phyloP scores from a whole-genome alignment of 2,888 invertebrate species.

The Prosopocoilus inquinatus region DNA sequence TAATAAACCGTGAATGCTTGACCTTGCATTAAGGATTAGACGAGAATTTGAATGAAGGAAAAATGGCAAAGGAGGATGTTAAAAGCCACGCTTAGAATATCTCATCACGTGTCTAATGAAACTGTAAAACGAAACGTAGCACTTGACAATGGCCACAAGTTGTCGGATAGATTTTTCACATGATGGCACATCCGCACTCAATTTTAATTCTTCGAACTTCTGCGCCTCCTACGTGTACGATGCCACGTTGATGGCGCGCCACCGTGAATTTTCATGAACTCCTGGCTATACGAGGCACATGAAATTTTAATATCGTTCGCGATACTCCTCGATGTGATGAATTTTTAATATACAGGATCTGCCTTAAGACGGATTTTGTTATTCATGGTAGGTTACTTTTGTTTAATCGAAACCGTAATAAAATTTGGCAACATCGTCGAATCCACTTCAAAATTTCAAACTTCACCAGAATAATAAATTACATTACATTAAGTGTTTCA shows the following conservation, averaged over 20 bases:
- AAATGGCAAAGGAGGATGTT: constrained; percentile 4
- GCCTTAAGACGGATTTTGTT: constrained; percentile 8
- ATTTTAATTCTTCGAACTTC: constrained; percentile 1
- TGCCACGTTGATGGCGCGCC: background rate
- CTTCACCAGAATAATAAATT: no score
- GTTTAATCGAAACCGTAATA: no score
- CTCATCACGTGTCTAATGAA: constrained; percentile 2
- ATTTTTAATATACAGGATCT: constrained; percentile 15
- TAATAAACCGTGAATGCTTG: constrained; percentile 1
- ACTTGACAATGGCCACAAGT: background rate
- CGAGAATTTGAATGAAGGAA: constrained; percentile 1
- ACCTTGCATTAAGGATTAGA: constrained; percentile 2
- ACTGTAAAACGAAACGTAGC: background rate
- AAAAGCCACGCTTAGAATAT: constrained; percentile 3
- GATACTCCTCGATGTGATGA: background rate
- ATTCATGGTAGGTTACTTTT: constrained; percentile 2
- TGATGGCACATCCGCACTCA: constrained; percentile 1
- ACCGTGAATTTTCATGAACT: constrained; percentile 2
- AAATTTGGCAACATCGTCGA: no score
- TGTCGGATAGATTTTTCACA: constrained; percentile 4
- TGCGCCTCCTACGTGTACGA: background rate
- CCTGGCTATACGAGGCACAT: background rate
- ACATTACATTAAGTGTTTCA: no score
- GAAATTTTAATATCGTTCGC: background rate
- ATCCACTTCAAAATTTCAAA: no score